Base-by-base conservation (phyloP, 1,140 invertebrate genomes). In the Drosophila lacteicornis region DNA sequence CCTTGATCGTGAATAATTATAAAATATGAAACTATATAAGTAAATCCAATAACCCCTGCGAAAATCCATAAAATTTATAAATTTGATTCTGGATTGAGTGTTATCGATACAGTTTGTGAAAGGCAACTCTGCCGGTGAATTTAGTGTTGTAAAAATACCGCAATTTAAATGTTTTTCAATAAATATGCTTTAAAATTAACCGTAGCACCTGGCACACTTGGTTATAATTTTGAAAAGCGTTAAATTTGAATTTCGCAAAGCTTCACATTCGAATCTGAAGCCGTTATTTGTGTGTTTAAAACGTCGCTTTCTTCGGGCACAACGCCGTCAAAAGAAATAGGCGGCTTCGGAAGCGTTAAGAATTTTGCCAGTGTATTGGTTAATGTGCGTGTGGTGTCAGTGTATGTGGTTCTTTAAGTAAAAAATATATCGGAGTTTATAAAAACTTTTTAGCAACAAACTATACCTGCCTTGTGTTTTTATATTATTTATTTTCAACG, bases 401-500 rank as follows among this genome's bases (percentile, higher is more conserved):
- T 77, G 75, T 78, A 71, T 79, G 81, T 88, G 79, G 77, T 78
- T 88, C 84, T 88, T 78, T 66, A 80, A 84, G 73, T 88, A 67
- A 68, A 87, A 88, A 87, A 84, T 87, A 80, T 79, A 80, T 70
- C 69, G 71, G 73, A 82, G 75, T 67, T 86, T 79, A 51, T 67
- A 53, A 71, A 84, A 84, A 70, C 74, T 71, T 88, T 84, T 88
- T 53, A 73, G 69, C 74, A 80, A 69, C 68, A 88, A 80, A 62
- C 68, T 79, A 68, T 43, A 80, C 55, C 73, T 78, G 62, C 51
- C 69, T 88, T 88, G 78, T 78, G 74, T 88, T 90, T 82, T 80
- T 87, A 80, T 88, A 83, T 90, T 73, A 84, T 79, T 90, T 84
- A 71, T 84, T 79, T 88, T 84, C 22, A 80, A 76, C 70, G 50